These are phyloP conservation scores for Bombyx mori DNA, from an alignment of 1,140 invertebrate genomes.

Conservation along the genomic window DNA sequence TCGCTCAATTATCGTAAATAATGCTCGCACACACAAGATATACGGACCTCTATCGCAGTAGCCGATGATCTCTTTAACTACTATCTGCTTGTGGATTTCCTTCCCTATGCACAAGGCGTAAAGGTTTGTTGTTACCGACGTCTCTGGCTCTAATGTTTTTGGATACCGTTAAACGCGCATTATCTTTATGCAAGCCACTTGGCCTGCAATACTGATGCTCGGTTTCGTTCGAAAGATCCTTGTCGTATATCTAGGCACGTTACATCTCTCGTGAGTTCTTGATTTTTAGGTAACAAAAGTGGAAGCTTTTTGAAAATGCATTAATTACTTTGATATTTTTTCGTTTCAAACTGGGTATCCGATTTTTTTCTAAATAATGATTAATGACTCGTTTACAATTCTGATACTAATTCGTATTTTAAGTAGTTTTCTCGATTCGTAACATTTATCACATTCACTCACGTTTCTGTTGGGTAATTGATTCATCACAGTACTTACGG, in stretches of 20 bases:
- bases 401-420: too few relatives aligned
- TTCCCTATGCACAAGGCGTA: slow-evolving; percentile 3
- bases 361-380: too few relatives aligned
- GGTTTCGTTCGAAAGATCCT: slow-evolving; percentile 47
- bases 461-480: too few relatives aligned
- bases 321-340: too few relatives aligned
- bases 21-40: slow-evolving; percentile 69
- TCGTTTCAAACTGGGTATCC: too few relatives aligned
- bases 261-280: slow-evolving; percentile 22
- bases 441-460: too few relatives aligned
- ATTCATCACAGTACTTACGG: too few relatives aligned
- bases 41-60: slow-evolving; percentile 57
- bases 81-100: slow-evolving; percentile 26
- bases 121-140: slow-evolving; percentile 9
- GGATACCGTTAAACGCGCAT: slow-evolving; percentile 55
- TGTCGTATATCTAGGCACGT: slow-evolving; percentile 52
- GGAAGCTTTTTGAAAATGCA: too few relatives aligned
- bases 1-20: slow-evolving; percentile 72
- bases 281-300: too few relatives aligned
- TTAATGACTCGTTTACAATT: too few relatives aligned
- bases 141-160: slow-evolving; percentile 40
- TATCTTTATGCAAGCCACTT: slow-evolving; percentile 69
- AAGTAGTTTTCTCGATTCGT: too few relatives aligned
- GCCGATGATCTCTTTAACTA: slow-evolving; percentile 46
- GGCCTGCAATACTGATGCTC: slow-evolving; percentile 56